These are phyloP conservation scores for Scyliorhinus canicula DNA, from an alignment of 2,797 vertebrate species.

Conservation along the genomic window DNA sequence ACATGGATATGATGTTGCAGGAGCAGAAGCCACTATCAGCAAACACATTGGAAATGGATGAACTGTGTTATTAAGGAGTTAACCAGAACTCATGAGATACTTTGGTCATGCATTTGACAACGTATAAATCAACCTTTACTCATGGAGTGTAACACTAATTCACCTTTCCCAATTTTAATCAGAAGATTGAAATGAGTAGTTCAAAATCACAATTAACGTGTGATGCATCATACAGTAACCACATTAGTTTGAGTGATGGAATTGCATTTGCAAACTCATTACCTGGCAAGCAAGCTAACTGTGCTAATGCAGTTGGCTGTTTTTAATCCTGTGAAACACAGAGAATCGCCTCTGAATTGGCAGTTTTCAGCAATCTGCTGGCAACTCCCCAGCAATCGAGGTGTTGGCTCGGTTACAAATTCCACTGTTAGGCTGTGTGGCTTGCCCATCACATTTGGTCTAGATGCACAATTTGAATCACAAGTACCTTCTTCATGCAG, in stretches of 20 bases:
- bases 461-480: background rate
- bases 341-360: no score
- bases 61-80: background rate
- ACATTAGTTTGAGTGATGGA: background rate
- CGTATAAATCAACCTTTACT: background rate
- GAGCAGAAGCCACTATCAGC: background rate
- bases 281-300: background rate
- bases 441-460: background rate
- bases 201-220: background rate
- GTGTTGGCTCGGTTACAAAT: background rate
- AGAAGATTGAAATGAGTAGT: background rate
- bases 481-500: background rate
- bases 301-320: constrained; percentile 7
- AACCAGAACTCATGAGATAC: background rate
- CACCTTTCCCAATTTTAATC: background rate
- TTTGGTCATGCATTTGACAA: background rate
- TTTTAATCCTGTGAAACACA: background rate
- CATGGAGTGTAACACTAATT: background rate
- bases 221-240: background rate
- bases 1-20: background rate
- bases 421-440: background rate
- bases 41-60: background rate
- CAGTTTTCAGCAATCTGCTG: background rate
- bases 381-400: no score
- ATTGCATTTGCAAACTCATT: constrained; percentile 11